A percentile compares a stretch with the other conserved stretches of the same genome.
Evolutionary conservation across 2,888 invertebrate genomes (phyloP).

Genomic region (Diogma glabrata): DNA sequence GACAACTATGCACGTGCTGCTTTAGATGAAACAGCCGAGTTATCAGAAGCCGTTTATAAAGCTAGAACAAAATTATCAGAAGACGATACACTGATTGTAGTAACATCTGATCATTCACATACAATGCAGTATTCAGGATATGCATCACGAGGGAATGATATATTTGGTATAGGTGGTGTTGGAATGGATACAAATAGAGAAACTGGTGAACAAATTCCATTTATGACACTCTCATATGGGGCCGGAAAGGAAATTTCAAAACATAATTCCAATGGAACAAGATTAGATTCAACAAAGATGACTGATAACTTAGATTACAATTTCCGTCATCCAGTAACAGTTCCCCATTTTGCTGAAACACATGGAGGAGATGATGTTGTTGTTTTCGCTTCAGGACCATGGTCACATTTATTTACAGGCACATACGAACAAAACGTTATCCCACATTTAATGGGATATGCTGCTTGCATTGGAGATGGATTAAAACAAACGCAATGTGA

Average conservation of each 20-base stretch:
- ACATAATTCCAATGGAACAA: slow-evolving; percentile 14
- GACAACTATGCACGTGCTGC: slow-evolving; percentile 29
- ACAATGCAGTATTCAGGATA: slow-evolving; percentile 65
- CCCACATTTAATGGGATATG: slow-evolving; percentile 63
- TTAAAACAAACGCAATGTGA: slow-evolving; percentile 34
- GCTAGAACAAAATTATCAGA: slow-evolving; percentile 48
- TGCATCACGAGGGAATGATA: slow-evolving; percentile 39
- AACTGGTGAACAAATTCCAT: slow-evolving; percentile 47
- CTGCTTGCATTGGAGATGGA: slow-evolving; percentile 57
- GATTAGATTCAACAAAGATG: slow-evolving; percentile 26
- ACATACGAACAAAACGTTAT: slow-evolving; percentile 68
- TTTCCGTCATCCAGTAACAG: slow-evolving; percentile 44
- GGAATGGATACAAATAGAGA: slow-evolving; percentile 38
- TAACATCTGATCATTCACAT: slow-evolving; percentile 73
- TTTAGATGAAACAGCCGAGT: slow-evolving; percentile 44
- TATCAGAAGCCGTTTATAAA: slow-evolving; percentile 56
- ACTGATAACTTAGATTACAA: slow-evolving; percentile 12
- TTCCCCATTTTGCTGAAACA: slow-evolving; percentile 49
- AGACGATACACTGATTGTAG: slow-evolving; percentile 66
- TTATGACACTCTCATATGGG: slow-evolving; percentile 59
- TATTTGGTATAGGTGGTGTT: slow-evolving; percentile 35
- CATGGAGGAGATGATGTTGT: slow-evolving; percentile 74
- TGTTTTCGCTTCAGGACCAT: slow-evolving; percentile 64
- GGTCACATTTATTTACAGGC: slow-evolving; percentile 70
- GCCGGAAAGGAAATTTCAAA: slow-evolving; percentile 54